A percentile compares a stretch with the other conserved stretches of the same genome.
Conservation (phyloP, 1,140 invertebrate genomes). For the Drosophila murphyi region DNA sequence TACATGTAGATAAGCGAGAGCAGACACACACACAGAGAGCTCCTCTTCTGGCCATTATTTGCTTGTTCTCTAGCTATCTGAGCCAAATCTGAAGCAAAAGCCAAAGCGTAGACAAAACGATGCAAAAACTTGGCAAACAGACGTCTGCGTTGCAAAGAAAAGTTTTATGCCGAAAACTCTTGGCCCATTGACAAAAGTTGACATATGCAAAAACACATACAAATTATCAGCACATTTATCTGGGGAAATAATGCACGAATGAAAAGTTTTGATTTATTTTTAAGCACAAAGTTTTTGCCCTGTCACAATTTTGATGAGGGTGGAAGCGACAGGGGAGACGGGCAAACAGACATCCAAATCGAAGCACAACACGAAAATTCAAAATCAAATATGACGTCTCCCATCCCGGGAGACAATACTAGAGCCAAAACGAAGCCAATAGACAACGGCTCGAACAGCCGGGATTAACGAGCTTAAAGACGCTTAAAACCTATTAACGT, state of each 20-base stretch:
- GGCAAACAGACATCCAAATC: constrained; percentile 26
- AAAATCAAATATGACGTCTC: constrained; percentile 49
- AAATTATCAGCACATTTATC: constrained; percentile 61
- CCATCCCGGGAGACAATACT: constrained; percentile 15
- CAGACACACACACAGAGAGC: neutral
- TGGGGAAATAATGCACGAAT: constrained; percentile 60
- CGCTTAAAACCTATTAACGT: constrained; percentile 40
- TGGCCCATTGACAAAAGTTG: constrained; percentile 59
- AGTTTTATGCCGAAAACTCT: constrained; percentile 38
- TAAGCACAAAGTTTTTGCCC: constrained; percentile 52
- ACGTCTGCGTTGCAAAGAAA: constrained; percentile 39
- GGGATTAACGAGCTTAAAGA: constrained; percentile 42
- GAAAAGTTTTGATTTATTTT: constrained; percentile 62
- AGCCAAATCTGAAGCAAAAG: constrained; percentile 37
- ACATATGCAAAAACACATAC: constrained; percentile 58
- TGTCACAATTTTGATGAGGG: constrained; percentile 58
- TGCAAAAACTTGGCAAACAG: constrained; percentile 52
- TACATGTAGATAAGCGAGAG: constrained; percentile 23
- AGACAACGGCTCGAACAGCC: constrained; percentile 17
- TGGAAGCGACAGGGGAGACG: constrained; percentile 10
- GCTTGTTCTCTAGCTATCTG: constrained; percentile 8
- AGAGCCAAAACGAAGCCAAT: constrained; percentile 48
- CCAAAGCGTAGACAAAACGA: constrained; percentile 44
- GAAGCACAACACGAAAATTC: constrained; percentile 36
- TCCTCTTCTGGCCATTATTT: constrained; percentile 1